Base-by-base conservation (phyloP, 1,140 invertebrate genomes). In the Calliphora vicina region DNA sequence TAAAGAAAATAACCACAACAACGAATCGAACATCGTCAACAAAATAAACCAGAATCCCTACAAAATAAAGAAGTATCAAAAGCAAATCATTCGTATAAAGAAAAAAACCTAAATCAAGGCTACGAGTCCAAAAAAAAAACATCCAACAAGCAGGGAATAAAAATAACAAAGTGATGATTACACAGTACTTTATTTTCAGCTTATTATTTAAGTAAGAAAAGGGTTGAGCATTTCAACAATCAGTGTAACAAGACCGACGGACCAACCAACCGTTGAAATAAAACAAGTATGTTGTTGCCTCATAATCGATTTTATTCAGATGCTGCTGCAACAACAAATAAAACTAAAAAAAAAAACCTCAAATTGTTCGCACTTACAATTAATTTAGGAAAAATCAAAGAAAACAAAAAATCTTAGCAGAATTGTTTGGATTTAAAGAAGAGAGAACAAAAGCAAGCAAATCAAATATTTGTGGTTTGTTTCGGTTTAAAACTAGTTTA, bases 141-240 rank as follows among this genome's bases (percentile, higher is more conserved):
- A 1, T 50, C 5, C 42, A 50, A 50, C 45, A 50, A 67, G n/a
- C 17, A 67, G 17, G 20, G 20, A 20, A 23, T 23, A 67, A 57
- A 3, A 67, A 23, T 67, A 67, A 67, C 61, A 67, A 67, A 67
- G 61, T 67, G 61, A 67, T 67, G 61, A 67, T 67, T 67, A 67
- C 61, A 67, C 61, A 4, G 45, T 50, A 50, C 45, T 50, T 35
- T 35, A 35, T 35, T 35, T 35, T 35, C 10, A 35, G 10, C 35
- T 35, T 35, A 35, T 35, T 35, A 35, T 15, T 6, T 67, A 67
- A 6, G 61, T 67, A 20, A 25, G 20, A 23, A 67, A 67, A 25
- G 61, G 61, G 61, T 67, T 23, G n/a, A 20, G 20, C 35, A 8
- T 35, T 35, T 35, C 57, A 17, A 67, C 17, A 23, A 67, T 67